These are phyloP conservation scores for Stegophylla sp. DNA, from an alignment of 2,888 invertebrate species.

Conservation along the genomic window DNA sequence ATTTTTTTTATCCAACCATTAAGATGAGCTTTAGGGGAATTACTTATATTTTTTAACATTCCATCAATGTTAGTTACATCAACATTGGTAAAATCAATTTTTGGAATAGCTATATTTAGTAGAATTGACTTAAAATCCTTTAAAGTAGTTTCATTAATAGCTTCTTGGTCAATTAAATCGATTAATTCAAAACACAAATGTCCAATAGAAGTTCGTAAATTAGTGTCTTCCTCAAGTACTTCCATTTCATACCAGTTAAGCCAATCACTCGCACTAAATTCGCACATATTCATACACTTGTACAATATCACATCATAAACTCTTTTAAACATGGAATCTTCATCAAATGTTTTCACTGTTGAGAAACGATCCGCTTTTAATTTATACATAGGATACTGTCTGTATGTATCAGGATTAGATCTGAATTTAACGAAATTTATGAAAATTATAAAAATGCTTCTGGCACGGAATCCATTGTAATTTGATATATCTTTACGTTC, in stretches of 20 bases:
- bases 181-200: slow-evolving; percentile 39
- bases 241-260: slow-evolving; percentile 39
- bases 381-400: slow-evolving; percentile 1
- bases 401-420: neutral
- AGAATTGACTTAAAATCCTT: slow-evolving; percentile 8
- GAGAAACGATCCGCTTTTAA: neutral
- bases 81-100: slow-evolving; percentile 20
- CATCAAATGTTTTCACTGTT: neutral
- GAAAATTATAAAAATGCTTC: slow-evolving; percentile 33
- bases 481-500: neutral
- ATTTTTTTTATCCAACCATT: slow-evolving; percentile 33
- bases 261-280: slow-evolving; percentile 38
- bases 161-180: slow-evolving; percentile 19
- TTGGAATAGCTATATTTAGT: slow-evolving; percentile 27
- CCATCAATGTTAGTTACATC: neutral
- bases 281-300: slow-evolving; percentile 34
- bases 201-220: slow-evolving; percentile 30
- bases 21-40: slow-evolving; percentile 13
- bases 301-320: slow-evolving; percentile 4
- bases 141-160: neutral
- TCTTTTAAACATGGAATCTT: neutral
- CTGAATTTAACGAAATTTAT: neutral
- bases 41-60: neutral
- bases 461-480: slow-evolving; percentile 30
- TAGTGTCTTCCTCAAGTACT: slow-evolving; percentile 18